Conservation (phyloP, 1,140 invertebrate genomes). For the Drosophila bocqueti region DNA sequence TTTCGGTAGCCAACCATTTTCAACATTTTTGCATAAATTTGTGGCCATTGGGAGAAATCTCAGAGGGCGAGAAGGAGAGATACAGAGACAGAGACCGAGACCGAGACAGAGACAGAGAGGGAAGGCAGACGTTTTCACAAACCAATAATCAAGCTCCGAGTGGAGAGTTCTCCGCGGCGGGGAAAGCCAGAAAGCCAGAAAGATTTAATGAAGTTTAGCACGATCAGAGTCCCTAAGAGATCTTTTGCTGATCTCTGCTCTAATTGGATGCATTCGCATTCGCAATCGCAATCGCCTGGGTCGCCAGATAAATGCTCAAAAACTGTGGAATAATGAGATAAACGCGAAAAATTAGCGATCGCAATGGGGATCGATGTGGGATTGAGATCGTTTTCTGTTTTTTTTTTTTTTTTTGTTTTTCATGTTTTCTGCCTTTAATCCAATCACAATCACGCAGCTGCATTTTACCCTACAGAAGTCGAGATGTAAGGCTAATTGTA, state of each 20-base stretch:
- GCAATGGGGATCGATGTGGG: conserved; percentile 55
- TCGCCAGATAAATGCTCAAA: conserved; percentile 78
- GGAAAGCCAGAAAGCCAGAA: conserved; percentile 55
- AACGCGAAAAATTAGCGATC: conserved; percentile 84
- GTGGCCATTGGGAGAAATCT: conserved; percentile 10
- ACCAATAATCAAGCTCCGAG: conserved; percentile 68
- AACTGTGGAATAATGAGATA: conserved; percentile 84
- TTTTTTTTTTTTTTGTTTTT: conserved; percentile 1
- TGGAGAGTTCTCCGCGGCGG: too few species aligned
- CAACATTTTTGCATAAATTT: conserved; percentile 82
- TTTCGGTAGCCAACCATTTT: conserved; percentile 80
- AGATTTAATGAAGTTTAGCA: conserved; percentile 84
- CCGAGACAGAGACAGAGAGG: neutral
- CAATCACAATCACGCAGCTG: conserved; percentile 83
- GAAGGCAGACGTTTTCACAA: conserved; percentile 68
- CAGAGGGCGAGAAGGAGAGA: conserved; percentile 2
- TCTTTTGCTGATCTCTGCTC: conserved; percentile 49
- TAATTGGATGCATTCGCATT: conserved; percentile 73
- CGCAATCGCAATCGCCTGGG: conserved; percentile 36
- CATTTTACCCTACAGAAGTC: conserved; percentile 72
- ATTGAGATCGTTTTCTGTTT: conserved; percentile 29
- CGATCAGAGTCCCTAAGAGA: conserved; percentile 68
- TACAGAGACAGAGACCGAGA: neutral
- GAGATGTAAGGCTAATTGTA: conserved; percentile 73
- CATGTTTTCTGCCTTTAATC: conserved; percentile 62